Evolutionary conservation across 2,113 vertebrate species (phyloP), one percentile per base, ranked within the genome.

Genomic region (Lepus europaeus): DNA sequence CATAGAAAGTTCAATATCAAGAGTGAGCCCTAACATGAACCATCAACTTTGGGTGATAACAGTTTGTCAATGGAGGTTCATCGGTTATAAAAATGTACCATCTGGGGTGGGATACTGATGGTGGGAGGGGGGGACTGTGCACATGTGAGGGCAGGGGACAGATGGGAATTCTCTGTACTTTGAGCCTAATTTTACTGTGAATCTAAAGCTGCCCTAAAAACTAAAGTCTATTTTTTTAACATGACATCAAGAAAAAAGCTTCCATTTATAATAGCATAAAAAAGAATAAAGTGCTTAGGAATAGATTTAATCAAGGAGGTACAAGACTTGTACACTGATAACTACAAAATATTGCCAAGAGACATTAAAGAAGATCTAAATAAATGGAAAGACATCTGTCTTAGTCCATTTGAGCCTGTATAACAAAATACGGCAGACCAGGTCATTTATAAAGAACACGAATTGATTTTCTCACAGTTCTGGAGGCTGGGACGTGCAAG

Each of bases 161-260:
- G 20, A 23, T 76, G 56, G 56, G 31, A 64, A 88, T 27, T 61
- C 70, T 74, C 69, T 39, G 27, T 63, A 64, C 59, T 74, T 39
- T 61, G 25, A 22, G 53, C 36, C 63, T 27, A 64, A n/a, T 27
- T 88, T 77, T 63, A 27, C 36, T 77, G 72, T 64, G 72, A 49
- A 31, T 20, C 19, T 64, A 22, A 76, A 76, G 64, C 56, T 29
- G 53, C 73, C n/a, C 61, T 63, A 45, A 64, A 89, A 66, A 51
- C 23, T 49, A 61, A 74, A 74, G 5, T 87, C 11, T 77, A 23
- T 17, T 56, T 69, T 87, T 87, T 45, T 74, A 27, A 85, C 70
- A 87, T 90, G 23, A 95, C 86, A 69, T 92, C 73, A 74, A 61
- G 80, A 87, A 92, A 76, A 90, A 78, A 29, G 74, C 66, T 96